Evolutionary conservation across 2,113 vertebrate species (phyloP), one percentile per base, ranked within the genome.

Genomic region (Rhinoderma darwinii): DNA sequence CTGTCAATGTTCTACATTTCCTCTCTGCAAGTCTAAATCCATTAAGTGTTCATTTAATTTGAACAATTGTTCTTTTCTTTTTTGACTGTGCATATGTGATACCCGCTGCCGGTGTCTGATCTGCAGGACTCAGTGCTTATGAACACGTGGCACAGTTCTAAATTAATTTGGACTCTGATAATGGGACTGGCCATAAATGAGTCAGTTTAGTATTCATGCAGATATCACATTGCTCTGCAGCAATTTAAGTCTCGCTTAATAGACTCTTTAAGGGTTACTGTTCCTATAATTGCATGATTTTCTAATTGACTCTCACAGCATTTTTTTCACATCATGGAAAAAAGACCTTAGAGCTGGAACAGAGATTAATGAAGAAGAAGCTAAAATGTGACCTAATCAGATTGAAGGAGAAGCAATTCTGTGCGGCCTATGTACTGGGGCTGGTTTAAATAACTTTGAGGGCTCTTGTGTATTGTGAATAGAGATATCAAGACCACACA

Each of bases 231-330:
- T 88, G 76, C 86, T 88, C 79, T 82, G 85, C 74, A 82, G 88
- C 63, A 88, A 30, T 86, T 86, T 89, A 86, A 82, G 22, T 86
- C 25, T 72, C 74, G 44, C 83, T 88, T 88, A 84, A 89, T 88
- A 87, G 79, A 82, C 50, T 81, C 76, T 88, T 89, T 76, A 84
- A 89, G 22, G 50, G 78, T 80, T 89, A 35, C 44, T 86, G 63
- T 88, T 89, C 89, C 50, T 80, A 89, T 0, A 25, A 90, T 89
- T 89, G 86, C 68, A 85, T 86, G 80, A 83, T 89, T 89, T 91
- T 89, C 66, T 87, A 89, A 90, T 88, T 84, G 88, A 89, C 1
- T 61, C 70, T 89, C 80, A 70, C 2, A 89, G 66, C 86, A 70
- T 87, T 82, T 74, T 85, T 79, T 79, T 86, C 43, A 66, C 61